These are phyloP conservation scores for Probosciger aterrimus DNA, from an alignment of 2,113 vertebrate genomes.

Conservation along the genomic window DNA sequence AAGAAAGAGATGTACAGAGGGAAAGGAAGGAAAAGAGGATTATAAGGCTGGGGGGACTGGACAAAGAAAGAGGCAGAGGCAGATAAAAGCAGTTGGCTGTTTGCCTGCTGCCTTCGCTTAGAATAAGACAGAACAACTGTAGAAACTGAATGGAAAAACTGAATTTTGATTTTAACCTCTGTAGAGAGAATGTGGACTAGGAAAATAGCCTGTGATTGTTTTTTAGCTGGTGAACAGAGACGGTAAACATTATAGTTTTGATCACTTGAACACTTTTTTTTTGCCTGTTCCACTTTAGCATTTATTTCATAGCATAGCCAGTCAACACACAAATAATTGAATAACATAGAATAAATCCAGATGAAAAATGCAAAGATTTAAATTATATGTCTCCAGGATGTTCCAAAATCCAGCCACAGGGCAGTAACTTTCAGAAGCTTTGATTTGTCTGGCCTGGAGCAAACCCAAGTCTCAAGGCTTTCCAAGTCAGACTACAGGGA, in stretches of 20 bases:
- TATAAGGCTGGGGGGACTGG: background rate
- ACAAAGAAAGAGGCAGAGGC: background rate
- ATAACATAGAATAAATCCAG: background rate
- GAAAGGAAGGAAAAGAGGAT: background rate
- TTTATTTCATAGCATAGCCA: background rate
- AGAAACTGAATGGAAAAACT: background rate
- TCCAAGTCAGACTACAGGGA: background rate
- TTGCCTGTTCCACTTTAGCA: background rate
- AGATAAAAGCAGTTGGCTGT: background rate
- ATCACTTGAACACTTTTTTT: background rate
- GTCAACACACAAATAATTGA: background rate
- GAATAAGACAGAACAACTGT: background rate
- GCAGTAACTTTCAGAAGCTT: background rate
- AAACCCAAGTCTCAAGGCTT: background rate
- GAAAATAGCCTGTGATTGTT: background rate
- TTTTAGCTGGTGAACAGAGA: background rate
- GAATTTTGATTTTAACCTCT: background rate
- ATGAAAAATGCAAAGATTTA: background rate
- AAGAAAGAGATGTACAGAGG: background rate
- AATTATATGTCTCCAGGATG: background rate
- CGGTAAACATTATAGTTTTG: background rate
- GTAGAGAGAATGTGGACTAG: background rate
- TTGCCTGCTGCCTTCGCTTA: background rate
- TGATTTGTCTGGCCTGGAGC: background rate
- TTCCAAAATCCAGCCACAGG: background rate